Conservation (phyloP, 2,888 invertebrate species). For the Dasypolia templi region DNA sequence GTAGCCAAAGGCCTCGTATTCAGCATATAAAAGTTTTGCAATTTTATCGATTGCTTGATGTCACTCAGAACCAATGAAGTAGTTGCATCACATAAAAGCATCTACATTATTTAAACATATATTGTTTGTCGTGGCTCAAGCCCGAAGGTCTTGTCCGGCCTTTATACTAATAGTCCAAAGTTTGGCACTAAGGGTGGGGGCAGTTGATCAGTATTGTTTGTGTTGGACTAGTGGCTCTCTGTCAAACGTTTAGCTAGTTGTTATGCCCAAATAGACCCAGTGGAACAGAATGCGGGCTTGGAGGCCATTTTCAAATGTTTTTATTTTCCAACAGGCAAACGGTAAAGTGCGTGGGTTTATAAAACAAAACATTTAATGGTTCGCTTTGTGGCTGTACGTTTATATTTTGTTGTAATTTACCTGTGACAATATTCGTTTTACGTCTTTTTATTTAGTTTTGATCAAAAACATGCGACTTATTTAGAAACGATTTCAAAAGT, state of each 20-base stretch:
- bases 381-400: not conserved
- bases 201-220: conserved; percentile 59
- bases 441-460: not conserved
- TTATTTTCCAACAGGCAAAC: not conserved
- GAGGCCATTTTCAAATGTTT: not conserved
- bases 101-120: conserved; percentile 5
- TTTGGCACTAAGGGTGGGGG: conserved; percentile 59
- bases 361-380: not conserved
- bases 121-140: conserved; percentile 13
- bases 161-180: conserved; percentile 65
- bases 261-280: conserved; percentile 32
- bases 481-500: not conserved
- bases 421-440: not conserved
- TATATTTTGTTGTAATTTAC: no score
- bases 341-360: not conserved
- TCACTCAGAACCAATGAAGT: no score
- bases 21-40: no score
- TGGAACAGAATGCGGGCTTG: conserved; percentile 21
- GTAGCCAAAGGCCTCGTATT: no score
- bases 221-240: conserved; percentile 45
- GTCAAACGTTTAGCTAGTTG: conserved; percentile 50
- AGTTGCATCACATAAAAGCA: no score
- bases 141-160: conserved; percentile 40
- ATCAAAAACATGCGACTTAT: not conserved
- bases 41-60: no score